These are phyloP conservation scores for Neosilurus mollespiculum DNA, from an alignment of 2,797 vertebrate genomes.

Conservation along the genomic window DNA sequence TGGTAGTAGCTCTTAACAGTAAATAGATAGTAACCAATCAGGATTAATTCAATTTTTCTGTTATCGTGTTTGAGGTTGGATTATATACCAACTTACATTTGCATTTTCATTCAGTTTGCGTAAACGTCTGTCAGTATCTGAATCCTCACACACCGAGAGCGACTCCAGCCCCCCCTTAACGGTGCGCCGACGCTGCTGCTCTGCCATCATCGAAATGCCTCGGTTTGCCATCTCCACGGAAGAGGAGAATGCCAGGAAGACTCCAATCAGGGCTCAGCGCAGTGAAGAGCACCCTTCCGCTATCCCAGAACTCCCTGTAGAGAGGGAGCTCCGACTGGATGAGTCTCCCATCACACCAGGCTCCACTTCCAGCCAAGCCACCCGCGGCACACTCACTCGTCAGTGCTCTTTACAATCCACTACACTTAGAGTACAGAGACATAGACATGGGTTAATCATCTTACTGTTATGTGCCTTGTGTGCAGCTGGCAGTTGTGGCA, in stretches of 20 bases:
- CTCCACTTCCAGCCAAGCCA: slow-evolving; percentile 68
- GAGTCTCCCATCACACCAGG: slow-evolving; percentile 74
- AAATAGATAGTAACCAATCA: too few species aligned
- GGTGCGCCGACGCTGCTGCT: slow-evolving; percentile 88
- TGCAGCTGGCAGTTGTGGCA: slow-evolving; percentile 77
- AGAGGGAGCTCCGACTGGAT: slow-evolving; percentile 81
- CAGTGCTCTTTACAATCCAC: slow-evolving; percentile 29
- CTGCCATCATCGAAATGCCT: slow-evolving; percentile 88
- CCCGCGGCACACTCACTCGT: slow-evolving; percentile 74
- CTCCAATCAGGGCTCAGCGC: slow-evolving; percentile 62
- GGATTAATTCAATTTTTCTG: background rate
- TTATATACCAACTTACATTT: background rate
- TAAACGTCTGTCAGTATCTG: slow-evolving; percentile 91
- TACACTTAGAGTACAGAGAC: background rate
- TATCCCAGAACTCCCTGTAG: slow-evolving; percentile 81
- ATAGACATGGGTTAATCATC: background rate
- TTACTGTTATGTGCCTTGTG: slow-evolving; percentile 37
- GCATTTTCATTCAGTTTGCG: slow-evolving; percentile 73
- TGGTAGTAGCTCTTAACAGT: background rate
- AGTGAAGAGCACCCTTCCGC: slow-evolving; percentile 78
- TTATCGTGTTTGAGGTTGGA: background rate
- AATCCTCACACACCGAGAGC: slow-evolving; percentile 96
- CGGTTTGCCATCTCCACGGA: slow-evolving; percentile 86
- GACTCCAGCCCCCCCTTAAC: slow-evolving; percentile 94
- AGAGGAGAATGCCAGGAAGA: slow-evolving; percentile 72